Evolutionary conservation across 2,113 vertebrate species (phyloP).

Genomic region (Hippopotamus amphibius): DNA sequence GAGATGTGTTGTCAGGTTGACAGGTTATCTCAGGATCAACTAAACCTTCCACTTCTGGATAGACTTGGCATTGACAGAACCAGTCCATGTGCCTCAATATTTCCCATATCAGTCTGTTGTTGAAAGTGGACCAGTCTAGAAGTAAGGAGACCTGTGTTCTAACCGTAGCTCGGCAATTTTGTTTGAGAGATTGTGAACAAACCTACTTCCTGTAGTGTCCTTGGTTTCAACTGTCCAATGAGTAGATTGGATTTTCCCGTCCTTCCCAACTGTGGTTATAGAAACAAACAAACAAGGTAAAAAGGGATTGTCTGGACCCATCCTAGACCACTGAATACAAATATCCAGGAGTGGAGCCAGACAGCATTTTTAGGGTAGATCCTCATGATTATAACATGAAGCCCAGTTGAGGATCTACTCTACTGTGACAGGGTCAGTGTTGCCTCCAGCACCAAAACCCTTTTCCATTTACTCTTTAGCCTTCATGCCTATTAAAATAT

Average conservation of each 20-base stretch:
- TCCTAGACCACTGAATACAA: not conserved
- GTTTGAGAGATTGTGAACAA: not conserved
- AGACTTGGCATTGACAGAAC: not conserved
- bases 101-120: not conserved
- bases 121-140: not conserved
- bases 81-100: not conserved
- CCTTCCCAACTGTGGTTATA: not conserved
- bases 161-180: not conserved
- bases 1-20: not conserved
- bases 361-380: not conserved
- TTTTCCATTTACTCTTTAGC: not conserved
- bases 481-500: not conserved
- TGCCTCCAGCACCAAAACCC: not conserved
- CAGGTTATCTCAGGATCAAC: not conserved
- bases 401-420: not conserved
- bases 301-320: not conserved
- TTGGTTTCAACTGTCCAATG: not conserved
- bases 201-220: not conserved
- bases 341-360: not conserved
- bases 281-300: not conserved
- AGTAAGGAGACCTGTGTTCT: not conserved
- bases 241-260: not conserved
- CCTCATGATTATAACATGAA: not conserved
- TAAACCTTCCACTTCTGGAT: not conserved
- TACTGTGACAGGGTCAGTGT: not conserved